A percentile compares a stretch with the other conserved stretches of the same genome.
Evolutionary conservation across 2,888 invertebrate genomes (phyloP).

Genomic region (Dimorphilus gyrociliatus): DNA sequence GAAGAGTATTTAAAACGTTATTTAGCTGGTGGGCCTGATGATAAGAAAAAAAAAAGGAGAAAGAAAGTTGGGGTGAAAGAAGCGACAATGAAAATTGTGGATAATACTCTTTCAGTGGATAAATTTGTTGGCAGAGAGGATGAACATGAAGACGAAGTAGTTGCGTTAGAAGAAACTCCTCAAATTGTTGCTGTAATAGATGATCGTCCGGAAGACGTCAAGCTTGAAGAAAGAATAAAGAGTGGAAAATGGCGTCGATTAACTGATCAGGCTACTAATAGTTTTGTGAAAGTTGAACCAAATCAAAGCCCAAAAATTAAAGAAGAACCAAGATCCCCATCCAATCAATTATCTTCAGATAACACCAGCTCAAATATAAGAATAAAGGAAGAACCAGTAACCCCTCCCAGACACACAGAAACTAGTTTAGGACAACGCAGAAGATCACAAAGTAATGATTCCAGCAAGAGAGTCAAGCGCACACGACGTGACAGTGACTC

Average conservation of each 20-base stretch:
- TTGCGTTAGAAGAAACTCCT: constrained; percentile 70
- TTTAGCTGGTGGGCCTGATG: constrained; percentile 15
- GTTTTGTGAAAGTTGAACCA: no score
- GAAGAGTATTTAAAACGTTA: constrained; percentile 41
- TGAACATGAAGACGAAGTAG: constrained; percentile 52
- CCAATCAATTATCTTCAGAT: no score
- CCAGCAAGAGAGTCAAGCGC: constrained; percentile 11
- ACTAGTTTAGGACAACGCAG: no score
- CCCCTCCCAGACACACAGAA: no score
- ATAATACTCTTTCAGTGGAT: background rate
- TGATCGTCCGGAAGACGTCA: constrained; percentile 54
- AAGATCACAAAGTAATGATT: constrained; percentile 10
- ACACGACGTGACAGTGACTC: constrained; percentile 11
- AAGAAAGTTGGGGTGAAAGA: constrained; percentile 23
- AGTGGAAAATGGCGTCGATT: constrained; percentile 21
- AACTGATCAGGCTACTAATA: no score
- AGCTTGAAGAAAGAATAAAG: constrained; percentile 15
- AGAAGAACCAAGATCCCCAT: no score
- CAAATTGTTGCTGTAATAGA: constrained; percentile 73
- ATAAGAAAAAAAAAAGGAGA: constrained; percentile 13
- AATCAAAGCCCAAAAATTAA: no score
- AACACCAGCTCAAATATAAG: no score
- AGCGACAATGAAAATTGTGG: constrained; percentile 7
- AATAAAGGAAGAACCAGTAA: no score
- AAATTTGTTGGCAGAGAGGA: no score